Evolutionary conservation across 2,888 invertebrate genomes (phyloP).

Genomic region (Patella ulyssiponensis): DNA sequence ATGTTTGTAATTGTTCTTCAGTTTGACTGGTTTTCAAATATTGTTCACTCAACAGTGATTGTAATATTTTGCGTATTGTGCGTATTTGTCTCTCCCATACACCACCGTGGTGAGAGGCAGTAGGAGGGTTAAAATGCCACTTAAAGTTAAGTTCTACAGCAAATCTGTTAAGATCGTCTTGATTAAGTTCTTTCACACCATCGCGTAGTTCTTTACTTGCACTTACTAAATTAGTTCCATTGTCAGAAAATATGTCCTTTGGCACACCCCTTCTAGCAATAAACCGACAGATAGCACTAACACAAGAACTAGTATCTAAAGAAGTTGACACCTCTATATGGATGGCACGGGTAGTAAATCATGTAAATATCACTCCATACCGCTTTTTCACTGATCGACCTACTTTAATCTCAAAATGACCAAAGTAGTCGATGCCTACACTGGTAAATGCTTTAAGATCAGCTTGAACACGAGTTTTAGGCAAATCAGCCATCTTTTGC

Average conservation of each 20-base stretch:
- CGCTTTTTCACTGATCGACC: background rate
- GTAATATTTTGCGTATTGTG: background rate
- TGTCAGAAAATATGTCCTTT: constrained; percentile 10
- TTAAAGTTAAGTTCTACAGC: background rate
- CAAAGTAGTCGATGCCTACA: background rate
- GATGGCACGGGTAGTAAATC: background rate
- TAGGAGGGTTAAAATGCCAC: constrained; percentile 15
- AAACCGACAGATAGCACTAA: background rate
- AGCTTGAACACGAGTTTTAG: background rate
- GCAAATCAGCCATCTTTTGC: no score
- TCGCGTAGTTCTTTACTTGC: constrained; percentile 5
- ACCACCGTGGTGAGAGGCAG: constrained; percentile 18
- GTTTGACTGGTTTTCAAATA: background rate
- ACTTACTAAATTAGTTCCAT: constrained; percentile 14
- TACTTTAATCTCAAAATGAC: constrained; percentile 3
- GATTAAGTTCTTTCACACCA: constrained; percentile 10
- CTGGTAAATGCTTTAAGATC: background rate
- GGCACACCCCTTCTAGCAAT: constrained; percentile 6
- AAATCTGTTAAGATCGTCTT: background rate
- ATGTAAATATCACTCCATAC: constrained; percentile 14
- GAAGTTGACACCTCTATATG: background rate
- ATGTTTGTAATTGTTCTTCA: constrained; percentile 35
- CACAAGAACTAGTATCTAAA: background rate
- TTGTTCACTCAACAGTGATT: background rate
- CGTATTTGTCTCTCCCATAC: constrained; percentile 17